Evolutionary conservation across 2,888 invertebrate species (phyloP), one percentile per base, ranked within the genome.

Genomic region (Yponomeuta malinellus): DNA sequence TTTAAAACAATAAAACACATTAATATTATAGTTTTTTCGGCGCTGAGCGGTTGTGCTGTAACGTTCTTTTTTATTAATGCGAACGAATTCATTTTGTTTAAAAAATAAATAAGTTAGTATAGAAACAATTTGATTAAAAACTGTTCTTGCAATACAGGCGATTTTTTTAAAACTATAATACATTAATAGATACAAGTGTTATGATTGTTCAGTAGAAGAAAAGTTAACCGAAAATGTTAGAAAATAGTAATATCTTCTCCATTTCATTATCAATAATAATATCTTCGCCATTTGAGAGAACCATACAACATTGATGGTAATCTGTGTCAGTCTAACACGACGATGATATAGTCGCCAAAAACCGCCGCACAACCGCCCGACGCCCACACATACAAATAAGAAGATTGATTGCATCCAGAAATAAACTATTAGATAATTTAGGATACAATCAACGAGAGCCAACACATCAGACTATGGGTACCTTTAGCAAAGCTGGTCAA

Each of bases 1-100:
- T 79, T 73, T 72, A 23, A 74, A 81, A 82, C 83, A 83, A 78
- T 76, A 83, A 85, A 83, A 79, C 74, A 80, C n/a, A 52, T 69
- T 10, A 29, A 31, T 29, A 12, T 59, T 59, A 5, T 0, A 8
- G 43, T 59, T 59, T 59, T 15, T 59, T 37, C 69, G 23, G 52
- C 15, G 63, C 15, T 63, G 23, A 31, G 76, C 74, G 74, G 76
- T 74, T 74, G 73, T 74, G 76, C 77, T 73, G 73, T 71, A 12
- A 6, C 33, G 52, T 59, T 59, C 10, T 59, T 59, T 59, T 59
- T 59, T 59, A 2, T 59, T 59, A 15, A 15, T 15, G 52, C 23
- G 15, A 69, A 52, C 15, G 29, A 69, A 33, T 69, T 69, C 69
- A 69, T 69, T 67, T 52, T n/a, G 33, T 52, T 69, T 68, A n/a